These are phyloP conservation scores for Artemisiospiza belli DNA, from an alignment of 2,113 vertebrate species.

Conservation along the genomic window DNA sequence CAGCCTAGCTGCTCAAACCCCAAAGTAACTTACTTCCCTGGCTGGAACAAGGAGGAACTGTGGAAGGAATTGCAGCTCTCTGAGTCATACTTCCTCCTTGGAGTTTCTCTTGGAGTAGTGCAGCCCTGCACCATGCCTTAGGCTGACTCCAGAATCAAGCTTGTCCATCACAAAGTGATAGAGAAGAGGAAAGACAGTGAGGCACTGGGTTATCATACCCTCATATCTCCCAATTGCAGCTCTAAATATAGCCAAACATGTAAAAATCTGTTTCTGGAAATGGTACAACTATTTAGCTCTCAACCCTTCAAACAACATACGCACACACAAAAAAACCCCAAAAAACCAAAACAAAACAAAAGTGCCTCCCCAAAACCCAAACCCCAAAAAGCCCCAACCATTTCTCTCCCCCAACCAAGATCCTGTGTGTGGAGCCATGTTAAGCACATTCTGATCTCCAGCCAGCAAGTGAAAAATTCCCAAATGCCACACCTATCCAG, in stretches of 20 bases:
- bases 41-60: slow-evolving; percentile 56
- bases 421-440: slow-evolving; percentile 11
- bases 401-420: not conserved
- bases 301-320: slow-evolving; percentile 11
- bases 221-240: not conserved
- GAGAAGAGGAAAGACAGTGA: not conserved
- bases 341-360: not conserved
- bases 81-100: slow-evolving; percentile 63
- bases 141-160: not conserved
- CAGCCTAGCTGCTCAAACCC: not conserved
- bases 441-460: slow-evolving; percentile 58
- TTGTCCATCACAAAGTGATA: not conserved
- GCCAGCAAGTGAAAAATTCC: slow-evolving; percentile 64
- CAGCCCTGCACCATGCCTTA: slow-evolving; percentile 36
- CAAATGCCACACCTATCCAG: slow-evolving; percentile 64
- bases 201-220: not conserved
- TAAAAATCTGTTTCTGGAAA: slow-evolving; percentile 57
- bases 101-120: slow-evolving; percentile 62
- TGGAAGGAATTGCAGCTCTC: slow-evolving; percentile 64
- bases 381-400: not conserved
- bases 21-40: slow-evolving; percentile 22
- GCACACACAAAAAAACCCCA: not conserved
- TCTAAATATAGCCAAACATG: slow-evolving; percentile 60
- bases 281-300: slow-evolving; percentile 40
- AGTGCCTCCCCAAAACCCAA: not conserved